Evolutionary conservation across 2,113 vertebrate species (phyloP).

Genomic region (Rana temporaria): DNA sequence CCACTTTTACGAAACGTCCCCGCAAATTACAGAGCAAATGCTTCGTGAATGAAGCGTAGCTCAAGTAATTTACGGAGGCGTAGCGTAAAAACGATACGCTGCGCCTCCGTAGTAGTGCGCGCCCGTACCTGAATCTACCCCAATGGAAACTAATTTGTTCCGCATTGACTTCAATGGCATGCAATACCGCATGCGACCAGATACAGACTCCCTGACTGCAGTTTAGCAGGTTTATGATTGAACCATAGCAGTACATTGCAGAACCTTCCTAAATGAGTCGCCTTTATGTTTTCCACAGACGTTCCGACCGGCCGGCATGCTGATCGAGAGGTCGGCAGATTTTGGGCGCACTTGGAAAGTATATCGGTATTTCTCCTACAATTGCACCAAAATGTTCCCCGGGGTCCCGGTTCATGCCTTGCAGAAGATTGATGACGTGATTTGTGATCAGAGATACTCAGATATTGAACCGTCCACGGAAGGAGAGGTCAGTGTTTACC

Average conservation of each 20-base stretch:
- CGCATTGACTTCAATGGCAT: too few species aligned
- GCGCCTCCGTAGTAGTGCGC: too few species aligned
- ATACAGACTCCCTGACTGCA: too few species aligned
- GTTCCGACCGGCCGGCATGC: slow-evolving; percentile 83
- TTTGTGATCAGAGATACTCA: slow-evolving; percentile 86
- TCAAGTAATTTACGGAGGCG: too few species aligned
- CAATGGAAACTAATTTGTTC: too few species aligned
- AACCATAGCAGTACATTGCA: not conserved
- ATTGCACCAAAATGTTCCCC: slow-evolving; percentile 83
- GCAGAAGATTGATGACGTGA: slow-evolving; percentile 76
- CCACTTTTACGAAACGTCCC: too few species aligned
- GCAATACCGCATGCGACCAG: too few species aligned
- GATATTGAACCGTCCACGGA: slow-evolving; percentile 86
- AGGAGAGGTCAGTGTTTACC: slow-evolving; percentile 75
- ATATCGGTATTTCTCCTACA: slow-evolving; percentile 85
- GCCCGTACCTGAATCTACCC: too few species aligned
- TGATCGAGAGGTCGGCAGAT: slow-evolving; percentile 81
- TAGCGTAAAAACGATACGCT: too few species aligned
- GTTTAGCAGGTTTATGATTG: too few species aligned
- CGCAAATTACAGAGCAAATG: too few species aligned
- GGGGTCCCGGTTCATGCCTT: slow-evolving; percentile 65
- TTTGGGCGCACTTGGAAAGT: slow-evolving; percentile 80
- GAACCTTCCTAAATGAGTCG: not conserved
- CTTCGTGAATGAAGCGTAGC: too few species aligned
- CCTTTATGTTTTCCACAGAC: slow-evolving; percentile 70